Base-by-base conservation (phyloP, 2,888 invertebrate species). In the Pandemis heparana region DNA sequence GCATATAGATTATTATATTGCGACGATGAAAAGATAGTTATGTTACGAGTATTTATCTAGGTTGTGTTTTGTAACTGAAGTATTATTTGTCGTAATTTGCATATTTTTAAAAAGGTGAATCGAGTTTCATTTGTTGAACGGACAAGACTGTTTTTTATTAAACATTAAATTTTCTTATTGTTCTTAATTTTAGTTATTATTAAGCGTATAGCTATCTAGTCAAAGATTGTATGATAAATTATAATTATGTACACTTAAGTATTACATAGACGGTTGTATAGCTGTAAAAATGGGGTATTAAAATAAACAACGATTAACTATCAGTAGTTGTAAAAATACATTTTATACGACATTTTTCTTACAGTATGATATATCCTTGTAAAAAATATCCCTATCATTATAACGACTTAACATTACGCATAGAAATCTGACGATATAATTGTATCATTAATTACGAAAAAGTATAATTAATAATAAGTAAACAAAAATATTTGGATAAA, bases 271-370 rank as follows among this genome's bases (percentile, higher is more conserved):
- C 70, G 75, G 46, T 75, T 75, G 75, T 75, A 75, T 75, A 69
- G 68, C 65, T 76, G 73, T 75, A 75, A 69, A 75, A 72, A 71
- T 70, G 46, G 67, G 70, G 69, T 70, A 72, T 74, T 71, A 67
- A 53, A 65, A 70, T 74, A 74, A 67, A 77, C 75, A 77, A 77
- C 76, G 73, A 76, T 69, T 71, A 32, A 73, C 46, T 60, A 69
- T 68, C 64, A 62, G 61, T 65, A 65, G 63, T 9, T 18, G 70
- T 72, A 73, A 72, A 64, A 72, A 68, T 65, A 74, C 84, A 81
- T 87, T 89, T 89, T 88, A 81, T 89, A 89, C 85, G 82, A 82
- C 78, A 78, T 81, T 83, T 71, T 84, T 84, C 83, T 74, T 79
- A 79, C 75, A 51, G 76, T 75, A 78, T 77, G 81, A 23, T 56